Evolutionary conservation across 2,888 invertebrate genomes (phyloP), one percentile per base, ranked within the genome.

Genomic region (Drosophila gaucha): DNA sequence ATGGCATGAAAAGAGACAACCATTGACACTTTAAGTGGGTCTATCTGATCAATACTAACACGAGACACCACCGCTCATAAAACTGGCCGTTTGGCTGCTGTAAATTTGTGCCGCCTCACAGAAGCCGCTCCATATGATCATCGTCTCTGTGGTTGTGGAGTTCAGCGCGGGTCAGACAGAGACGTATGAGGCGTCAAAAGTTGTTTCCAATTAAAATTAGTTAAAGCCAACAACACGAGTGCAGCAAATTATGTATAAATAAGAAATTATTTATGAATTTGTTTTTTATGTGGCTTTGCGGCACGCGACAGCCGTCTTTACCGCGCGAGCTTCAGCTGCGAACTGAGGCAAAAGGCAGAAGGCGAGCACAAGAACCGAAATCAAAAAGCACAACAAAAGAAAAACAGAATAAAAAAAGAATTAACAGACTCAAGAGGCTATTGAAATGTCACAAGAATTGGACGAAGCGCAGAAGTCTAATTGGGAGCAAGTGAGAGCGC

Each of bases 81-180:
- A 90, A 43, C 88, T 83, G 54, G 91, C 90, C 46, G 91, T 86
- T 65, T 91, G 90, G 57, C 89, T 75, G 72, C 92, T 91, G 74
- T 92, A 92, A 39, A 91, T 79, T 77, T 89, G 89, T 33, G 91
- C 92, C 62, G 90, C 91, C 77, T 92, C 91, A 67, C 89, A 90
- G 77, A 92, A 91, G 66, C 91, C 91, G 80, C 86, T 91, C 91
- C 91, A 92, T 88, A 92, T 90, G 79, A 90, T 90, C 90, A 90
- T 90, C 44, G 49, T 35, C 22, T 20, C 3, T 44, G 31, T 30
- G 24, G 67, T 60, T 20, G 49, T n/a, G 58, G 63, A 33, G 71
- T 70, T 70, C 70, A 74, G 38, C 20, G 62, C 52, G 54, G 76
- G 75, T 73, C 76, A 76, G 60, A 62, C 63, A 39, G 36, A 5